Percentiles rank a stretch among this genome's conserved stretches.
phyloP scores from a whole-genome alignment of 2,888 invertebrate species.

The Byasa hedistus region DNA sequence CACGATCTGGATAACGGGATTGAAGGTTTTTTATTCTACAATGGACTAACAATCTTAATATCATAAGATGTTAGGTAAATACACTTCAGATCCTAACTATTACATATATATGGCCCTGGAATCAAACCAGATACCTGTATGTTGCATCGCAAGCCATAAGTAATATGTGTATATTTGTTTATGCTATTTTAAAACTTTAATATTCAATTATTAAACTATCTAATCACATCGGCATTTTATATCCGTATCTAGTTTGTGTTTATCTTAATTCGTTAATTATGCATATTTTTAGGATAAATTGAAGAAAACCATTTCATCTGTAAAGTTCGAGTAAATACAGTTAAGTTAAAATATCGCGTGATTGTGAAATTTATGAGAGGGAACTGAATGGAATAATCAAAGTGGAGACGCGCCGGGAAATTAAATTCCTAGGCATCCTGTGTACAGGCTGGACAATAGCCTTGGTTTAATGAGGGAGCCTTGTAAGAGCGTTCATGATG shows the following conservation, averaged over 20 bases:
- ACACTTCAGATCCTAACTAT: too few species aligned
- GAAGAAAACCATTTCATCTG: too few species aligned
- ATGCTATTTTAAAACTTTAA: too few species aligned
- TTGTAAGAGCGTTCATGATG: slow-evolving; percentile 6
- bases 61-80: not conserved
- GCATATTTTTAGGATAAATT: too few species aligned
- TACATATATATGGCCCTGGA: too few species aligned
- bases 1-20: not conserved
- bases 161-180: too few species aligned
- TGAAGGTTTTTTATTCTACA: not conserved
- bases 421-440: slow-evolving; percentile 32
- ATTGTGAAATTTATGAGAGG: not conserved
- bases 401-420: slow-evolving; percentile 4
- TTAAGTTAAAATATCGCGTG: not conserved
- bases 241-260: too few species aligned
- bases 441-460: slow-evolving; percentile 32
- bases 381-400: not conserved
- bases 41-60: not conserved
- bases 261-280: not conserved
- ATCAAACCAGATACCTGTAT: too few species aligned
- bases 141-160: too few species aligned
- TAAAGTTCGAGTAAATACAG: too few species aligned
- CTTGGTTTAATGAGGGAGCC: slow-evolving; percentile 33
- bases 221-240: too few species aligned
- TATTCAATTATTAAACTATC: too few species aligned